Percentiles rank a stretch among this genome's conserved stretches.
Conservation (phyloP, 92 coral and sea anemone genomes). For the Porites divaricata region DNA sequence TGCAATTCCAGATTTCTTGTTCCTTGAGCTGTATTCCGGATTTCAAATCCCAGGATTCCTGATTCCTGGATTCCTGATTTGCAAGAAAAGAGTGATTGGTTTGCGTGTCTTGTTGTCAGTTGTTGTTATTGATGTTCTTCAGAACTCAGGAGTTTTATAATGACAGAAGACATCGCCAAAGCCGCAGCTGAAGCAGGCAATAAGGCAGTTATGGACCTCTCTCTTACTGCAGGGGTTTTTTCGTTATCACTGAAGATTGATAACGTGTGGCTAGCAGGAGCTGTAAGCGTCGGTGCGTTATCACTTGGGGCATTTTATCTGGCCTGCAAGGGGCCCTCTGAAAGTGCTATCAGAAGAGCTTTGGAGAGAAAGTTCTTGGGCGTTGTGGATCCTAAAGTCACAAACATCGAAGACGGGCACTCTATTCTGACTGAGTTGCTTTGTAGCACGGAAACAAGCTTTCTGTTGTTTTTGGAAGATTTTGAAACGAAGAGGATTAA, state of each 20-base stretch:
- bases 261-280: slow-evolving; percentile 40
- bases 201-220: slow-evolving; percentile 31
- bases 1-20: too few relatives aligned
- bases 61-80: too few relatives aligned
- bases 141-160: background rate
- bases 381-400: slow-evolving; percentile 29
- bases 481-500: slow-evolving; percentile 10
- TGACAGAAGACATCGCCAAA: slow-evolving; percentile 24
- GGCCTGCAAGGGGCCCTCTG: slow-evolving; percentile 36
- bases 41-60: too few relatives aligned
- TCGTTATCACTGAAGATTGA: slow-evolving; percentile 44
- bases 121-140: too few relatives aligned
- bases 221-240: slow-evolving; percentile 20
- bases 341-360: slow-evolving; percentile 28
- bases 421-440: slow-evolving; percentile 29
- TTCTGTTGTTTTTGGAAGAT: slow-evolving; percentile 34
- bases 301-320: slow-evolving; percentile 44
- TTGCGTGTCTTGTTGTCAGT: too few relatives aligned
- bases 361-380: slow-evolving; percentile 16
- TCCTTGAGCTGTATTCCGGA: too few relatives aligned
- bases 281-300: slow-evolving; percentile 38
- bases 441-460: slow-evolving; percentile 27
- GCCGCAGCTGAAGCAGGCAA: slow-evolving; percentile 33
- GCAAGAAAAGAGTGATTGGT: too few relatives aligned
- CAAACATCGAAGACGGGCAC: slow-evolving; percentile 21